Conservation (phyloP, 2,888 invertebrate species). For the Euplexia lucipara region DNA sequence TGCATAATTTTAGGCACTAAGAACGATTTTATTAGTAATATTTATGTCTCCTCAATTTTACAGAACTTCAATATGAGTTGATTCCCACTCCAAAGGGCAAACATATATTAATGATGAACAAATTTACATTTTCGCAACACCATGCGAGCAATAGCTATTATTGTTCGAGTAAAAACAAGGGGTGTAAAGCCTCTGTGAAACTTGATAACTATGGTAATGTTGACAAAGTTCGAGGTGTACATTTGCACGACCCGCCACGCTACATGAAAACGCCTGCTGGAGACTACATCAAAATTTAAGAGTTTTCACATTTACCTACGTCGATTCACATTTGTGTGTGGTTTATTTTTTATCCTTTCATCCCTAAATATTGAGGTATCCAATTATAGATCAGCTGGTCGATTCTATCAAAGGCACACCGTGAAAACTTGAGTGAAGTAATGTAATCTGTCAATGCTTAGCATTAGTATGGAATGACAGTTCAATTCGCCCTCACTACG, state of each 20-base stretch:
- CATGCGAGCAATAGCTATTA: constrained; percentile 32
- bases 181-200: constrained; percentile 59
- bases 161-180: constrained; percentile 48
- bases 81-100: constrained; percentile 56
- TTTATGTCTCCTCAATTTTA: constrained; percentile 29
- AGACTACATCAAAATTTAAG: constrained; percentile 35
- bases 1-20: too few relatives aligned
- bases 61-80: constrained; percentile 49
- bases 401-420: too few relatives aligned
- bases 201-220: constrained; percentile 37
- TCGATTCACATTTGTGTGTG: too few relatives aligned
- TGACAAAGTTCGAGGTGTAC: constrained; percentile 2
- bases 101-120: constrained; percentile 45
- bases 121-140: constrained; percentile 53
- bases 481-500: too few relatives aligned
- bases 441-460: too few relatives aligned
- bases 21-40: too few relatives aligned
- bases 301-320: not conserved
- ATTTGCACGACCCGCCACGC: constrained; percentile 45
- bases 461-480: too few relatives aligned
- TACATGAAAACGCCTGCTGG: constrained; percentile 32
- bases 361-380: too few relatives aligned
- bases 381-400: too few relatives aligned
- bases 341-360: too few relatives aligned
- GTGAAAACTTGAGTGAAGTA: too few relatives aligned